Evolutionary conservation across 2,888 invertebrate species (phyloP).

Genomic region (Thalpophila matura): DNA sequence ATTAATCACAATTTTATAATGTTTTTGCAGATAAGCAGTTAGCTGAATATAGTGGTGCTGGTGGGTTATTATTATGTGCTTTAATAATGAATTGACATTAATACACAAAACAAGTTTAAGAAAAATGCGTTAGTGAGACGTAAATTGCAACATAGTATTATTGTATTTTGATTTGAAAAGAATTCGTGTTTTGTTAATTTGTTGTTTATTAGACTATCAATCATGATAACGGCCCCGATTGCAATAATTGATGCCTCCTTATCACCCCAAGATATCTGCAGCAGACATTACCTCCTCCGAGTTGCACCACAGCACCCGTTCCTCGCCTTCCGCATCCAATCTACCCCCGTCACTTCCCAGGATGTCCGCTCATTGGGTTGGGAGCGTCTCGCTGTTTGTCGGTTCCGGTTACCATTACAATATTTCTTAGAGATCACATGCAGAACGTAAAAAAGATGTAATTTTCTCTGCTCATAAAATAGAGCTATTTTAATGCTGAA

Average conservation of each 20-base stretch:
- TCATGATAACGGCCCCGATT: not conserved
- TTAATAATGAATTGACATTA: too few relatives aligned
- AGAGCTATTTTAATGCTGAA: not conserved
- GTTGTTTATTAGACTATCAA: too few relatives aligned
- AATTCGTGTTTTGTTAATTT: too few relatives aligned
- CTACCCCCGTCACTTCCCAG: constrained; percentile 16
- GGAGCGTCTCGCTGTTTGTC: constrained; percentile 36
- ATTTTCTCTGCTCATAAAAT: not conserved
- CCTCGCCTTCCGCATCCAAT: constrained; percentile 25
- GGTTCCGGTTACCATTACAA: constrained; percentile 46
- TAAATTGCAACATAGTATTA: too few relatives aligned
- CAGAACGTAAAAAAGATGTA: constrained; percentile 8
- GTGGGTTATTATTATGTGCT: too few relatives aligned
- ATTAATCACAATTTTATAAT: too few relatives aligned
- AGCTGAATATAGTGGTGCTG: too few relatives aligned
- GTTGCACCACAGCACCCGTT: constrained; percentile 3
- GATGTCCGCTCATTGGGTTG: constrained; percentile 45
- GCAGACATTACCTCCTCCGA: not conserved
- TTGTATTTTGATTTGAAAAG: too few relatives aligned
- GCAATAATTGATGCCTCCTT: not conserved
- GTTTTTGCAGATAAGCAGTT: too few relatives aligned
- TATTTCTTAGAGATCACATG: constrained; percentile 39
- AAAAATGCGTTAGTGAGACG: too few relatives aligned
- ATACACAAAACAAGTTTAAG: too few relatives aligned
- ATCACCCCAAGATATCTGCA: not conserved